These are phyloP conservation scores for Coptotermes formosanus DNA, from an alignment of 1,140 invertebrate species.

Conservation along the genomic window DNA sequence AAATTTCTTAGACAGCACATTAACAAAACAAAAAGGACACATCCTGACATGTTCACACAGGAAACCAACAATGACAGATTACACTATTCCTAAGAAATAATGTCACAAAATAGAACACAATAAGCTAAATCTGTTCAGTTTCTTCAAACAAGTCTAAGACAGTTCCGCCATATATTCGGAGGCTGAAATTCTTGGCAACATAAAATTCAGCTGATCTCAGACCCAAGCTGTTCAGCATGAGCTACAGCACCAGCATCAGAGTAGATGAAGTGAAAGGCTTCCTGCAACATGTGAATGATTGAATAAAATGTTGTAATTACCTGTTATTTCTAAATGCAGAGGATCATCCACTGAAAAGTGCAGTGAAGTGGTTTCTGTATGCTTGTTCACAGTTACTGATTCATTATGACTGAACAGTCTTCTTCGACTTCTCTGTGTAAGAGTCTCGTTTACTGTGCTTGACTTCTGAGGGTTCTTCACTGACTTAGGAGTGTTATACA, in stretches of 20 bases:
- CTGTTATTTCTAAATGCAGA: background rate
- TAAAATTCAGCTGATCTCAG: background rate
- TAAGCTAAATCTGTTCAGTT: no score
- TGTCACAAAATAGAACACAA: no score
- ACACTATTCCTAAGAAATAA: no score
- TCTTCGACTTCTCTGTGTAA: background rate
- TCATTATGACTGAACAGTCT: background rate
- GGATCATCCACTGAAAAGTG: background rate
- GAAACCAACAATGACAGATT: no score
- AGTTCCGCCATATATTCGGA: no score
- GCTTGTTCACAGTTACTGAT: background rate
- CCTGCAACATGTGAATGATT: background rate
- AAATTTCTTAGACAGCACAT: no score
- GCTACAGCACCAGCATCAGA: background rate
- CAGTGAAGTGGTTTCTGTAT: background rate
- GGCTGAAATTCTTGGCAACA: background rate
- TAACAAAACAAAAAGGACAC: no score
- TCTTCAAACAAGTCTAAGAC: background rate
- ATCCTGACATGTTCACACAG: no score
- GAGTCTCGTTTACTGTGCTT: background rate
- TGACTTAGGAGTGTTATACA: background rate
- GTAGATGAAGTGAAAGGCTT: background rate
- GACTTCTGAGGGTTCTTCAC: background rate
- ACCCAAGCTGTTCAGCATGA: background rate
- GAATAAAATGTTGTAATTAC: background rate